Percentiles rank a stretch among this genome's conserved stretches.
These are phyloP conservation scores for Tortricodes alternella DNA, from an alignment of 2,888 invertebrate genomes.

Conservation along the genomic window DNA sequence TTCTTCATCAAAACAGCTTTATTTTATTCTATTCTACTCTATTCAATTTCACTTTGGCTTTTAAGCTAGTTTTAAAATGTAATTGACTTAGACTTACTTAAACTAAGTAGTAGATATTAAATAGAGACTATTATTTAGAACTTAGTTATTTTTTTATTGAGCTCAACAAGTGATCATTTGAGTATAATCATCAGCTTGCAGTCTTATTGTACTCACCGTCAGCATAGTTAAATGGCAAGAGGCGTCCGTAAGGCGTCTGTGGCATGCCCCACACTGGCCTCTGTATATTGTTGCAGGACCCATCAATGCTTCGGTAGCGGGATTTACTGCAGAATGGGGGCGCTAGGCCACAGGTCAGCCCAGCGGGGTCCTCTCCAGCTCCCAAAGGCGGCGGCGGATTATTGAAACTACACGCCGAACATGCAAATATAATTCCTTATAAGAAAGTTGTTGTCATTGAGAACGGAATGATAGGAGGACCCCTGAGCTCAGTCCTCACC, in stretches of 20 bases:
- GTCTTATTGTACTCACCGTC: constrained; percentile 82
- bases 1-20: not conserved
- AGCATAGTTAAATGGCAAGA: constrained; percentile 85
- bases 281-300: constrained; percentile 95
- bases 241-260: constrained; percentile 86
- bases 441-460: not conserved
- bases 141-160: too few relatives aligned
- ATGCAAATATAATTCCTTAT: not conserved
- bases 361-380: constrained; percentile 65
- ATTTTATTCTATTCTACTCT: too few relatives aligned
- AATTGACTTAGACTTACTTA: not conserved
- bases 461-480: too few relatives aligned
- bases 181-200: not conserved
- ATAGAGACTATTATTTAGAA: too few relatives aligned
- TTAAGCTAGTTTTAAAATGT: not conserved
- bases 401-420: constrained; percentile 57
- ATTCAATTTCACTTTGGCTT: too few relatives aligned
- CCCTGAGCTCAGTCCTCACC: too few relatives aligned
- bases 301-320: constrained; percentile 91
- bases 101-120: too few relatives aligned
- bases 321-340: constrained; percentile 76
- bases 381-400: constrained; percentile 71
- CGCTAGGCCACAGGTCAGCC: constrained; percentile 74
- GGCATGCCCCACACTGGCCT: constrained; percentile 92
- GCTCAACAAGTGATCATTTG: too few relatives aligned